phyloP scores from a whole-genome alignment of 1,140 invertebrate genomes.

The Acromyrmex heyeri region DNA sequence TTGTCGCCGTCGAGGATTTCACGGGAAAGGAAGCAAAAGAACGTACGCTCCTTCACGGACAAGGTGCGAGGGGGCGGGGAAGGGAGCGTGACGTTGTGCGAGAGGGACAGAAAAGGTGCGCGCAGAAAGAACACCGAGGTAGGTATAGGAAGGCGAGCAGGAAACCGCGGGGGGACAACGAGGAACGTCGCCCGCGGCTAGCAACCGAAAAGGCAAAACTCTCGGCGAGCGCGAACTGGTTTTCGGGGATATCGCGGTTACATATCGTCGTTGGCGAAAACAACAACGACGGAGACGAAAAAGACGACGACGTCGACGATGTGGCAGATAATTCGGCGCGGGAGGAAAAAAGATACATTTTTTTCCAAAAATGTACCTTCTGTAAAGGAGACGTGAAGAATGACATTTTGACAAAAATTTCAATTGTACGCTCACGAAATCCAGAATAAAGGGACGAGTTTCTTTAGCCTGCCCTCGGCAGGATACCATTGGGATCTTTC shows the following conservation, averaged over 20 bases:
- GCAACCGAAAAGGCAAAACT: conserved; percentile 81
- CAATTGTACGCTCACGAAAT: conserved; percentile 15
- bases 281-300: conserved; percentile 23
- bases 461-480: not conserved
- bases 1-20: conserved; percentile 64
- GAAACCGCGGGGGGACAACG: conserved; percentile 52
- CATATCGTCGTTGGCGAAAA: conserved; percentile 56
- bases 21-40: conserved; percentile 72
- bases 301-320: not conserved
- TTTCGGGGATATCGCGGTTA: conserved; percentile 75
- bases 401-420: not conserved
- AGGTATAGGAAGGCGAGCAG: conserved; percentile 25
- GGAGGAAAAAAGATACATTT: conserved; percentile 4
- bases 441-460: not conserved
- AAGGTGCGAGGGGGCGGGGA: conserved; percentile 41
- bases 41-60: conserved; percentile 64
- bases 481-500: not conserved
- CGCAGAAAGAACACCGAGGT: conserved; percentile 15
- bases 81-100: conserved; percentile 38
- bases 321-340: not conserved
- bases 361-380: not conserved
- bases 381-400: not conserved
- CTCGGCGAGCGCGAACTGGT: conserved; percentile 77
- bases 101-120: conserved; percentile 37
- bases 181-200: conserved; percentile 78